These are phyloP conservation scores for Drosophila tropicalis DNA, from an alignment of 1,140 invertebrate genomes.

Conservation along the genomic window DNA sequence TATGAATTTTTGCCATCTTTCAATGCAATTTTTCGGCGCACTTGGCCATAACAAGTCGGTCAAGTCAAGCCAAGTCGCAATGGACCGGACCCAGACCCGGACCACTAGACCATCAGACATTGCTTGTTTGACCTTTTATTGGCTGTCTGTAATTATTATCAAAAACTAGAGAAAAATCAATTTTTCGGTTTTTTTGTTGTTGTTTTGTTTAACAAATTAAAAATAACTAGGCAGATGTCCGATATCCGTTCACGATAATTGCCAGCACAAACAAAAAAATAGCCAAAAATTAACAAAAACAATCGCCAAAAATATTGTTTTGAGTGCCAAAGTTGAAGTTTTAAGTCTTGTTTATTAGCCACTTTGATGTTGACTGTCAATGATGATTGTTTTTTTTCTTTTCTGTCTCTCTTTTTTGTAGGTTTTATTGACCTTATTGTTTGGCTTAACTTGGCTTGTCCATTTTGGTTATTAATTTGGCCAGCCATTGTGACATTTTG, in stretches of 20 bases:
- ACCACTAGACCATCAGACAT: conserved; percentile 50
- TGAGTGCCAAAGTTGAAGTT: conserved; percentile 39
- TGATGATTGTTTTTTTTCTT: conserved; percentile 1
- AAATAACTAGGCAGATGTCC: conserved; percentile 61
- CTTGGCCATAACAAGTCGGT: conserved; percentile 80
- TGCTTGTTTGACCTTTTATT: conserved; percentile 77
- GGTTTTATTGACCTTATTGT: conserved; percentile 42
- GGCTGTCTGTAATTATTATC: conserved; percentile 72
- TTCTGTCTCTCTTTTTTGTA: neutral
- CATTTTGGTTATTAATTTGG: conserved; percentile 59
- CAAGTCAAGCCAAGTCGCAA: conserved; percentile 54
- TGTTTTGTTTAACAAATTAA: conserved; percentile 68
- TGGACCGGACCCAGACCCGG: neutral
- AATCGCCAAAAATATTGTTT: conserved; percentile 12
- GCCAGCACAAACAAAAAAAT: conserved; percentile 3
- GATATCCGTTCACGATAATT: conserved; percentile 46
- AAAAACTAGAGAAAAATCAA: conserved; percentile 58
- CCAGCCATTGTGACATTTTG: conserved; percentile 70
- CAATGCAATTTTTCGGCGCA: conserved; percentile 46
- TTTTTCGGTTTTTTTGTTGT: conserved; percentile 41
- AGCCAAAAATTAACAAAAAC: conserved; percentile 50
- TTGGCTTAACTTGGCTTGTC: conserved; percentile 36
- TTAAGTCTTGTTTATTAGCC: conserved; percentile 31
- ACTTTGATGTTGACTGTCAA: conserved; percentile 14
- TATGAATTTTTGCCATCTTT: conserved; percentile 67